These are phyloP conservation scores for Euzophera pinguis DNA, from an alignment of 2,888 invertebrate species.

Conservation along the genomic window DNA sequence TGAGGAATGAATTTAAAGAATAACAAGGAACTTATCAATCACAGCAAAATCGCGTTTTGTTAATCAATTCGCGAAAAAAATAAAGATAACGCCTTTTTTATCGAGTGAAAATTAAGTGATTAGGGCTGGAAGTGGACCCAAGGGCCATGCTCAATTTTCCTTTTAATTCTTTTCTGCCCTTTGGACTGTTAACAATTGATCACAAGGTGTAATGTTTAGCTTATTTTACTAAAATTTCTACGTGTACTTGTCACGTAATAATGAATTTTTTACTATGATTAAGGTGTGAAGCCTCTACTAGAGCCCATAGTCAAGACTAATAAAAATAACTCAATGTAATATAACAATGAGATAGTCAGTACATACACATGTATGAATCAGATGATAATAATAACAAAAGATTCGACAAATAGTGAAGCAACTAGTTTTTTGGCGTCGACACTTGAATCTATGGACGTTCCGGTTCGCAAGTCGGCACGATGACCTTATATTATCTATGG, in stretches of 20 bases:
- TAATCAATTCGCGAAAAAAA: conserved; percentile 9
- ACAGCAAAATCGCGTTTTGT: conserved; percentile 1
- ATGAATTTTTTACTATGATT: too few relatives aligned
- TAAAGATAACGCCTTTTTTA: conserved; percentile 4
- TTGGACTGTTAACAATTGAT: not conserved
- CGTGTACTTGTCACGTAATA: too few relatives aligned
- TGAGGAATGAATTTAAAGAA: not conserved
- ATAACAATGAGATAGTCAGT: not conserved
- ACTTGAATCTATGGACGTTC: conserved; percentile 68
- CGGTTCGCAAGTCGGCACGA: conserved; percentile 75
- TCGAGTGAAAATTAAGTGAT: conserved; percentile 14
- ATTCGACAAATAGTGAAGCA: conserved; percentile 49
- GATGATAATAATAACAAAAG: conserved; percentile 39
- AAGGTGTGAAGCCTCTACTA: too few relatives aligned
- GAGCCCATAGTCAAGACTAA: not conserved
- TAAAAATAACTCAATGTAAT: not conserved
- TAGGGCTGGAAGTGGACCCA: conserved; percentile 11
- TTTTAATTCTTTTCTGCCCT: conserved; percentile 11
- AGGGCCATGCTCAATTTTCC: conserved; percentile 13
- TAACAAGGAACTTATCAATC: conserved; percentile 4
- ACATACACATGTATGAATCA: conserved; percentile 14
- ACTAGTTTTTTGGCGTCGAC: conserved; percentile 61
- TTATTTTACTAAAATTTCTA: too few relatives aligned
- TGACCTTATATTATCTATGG: conserved; percentile 71
- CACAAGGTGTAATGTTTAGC: too few relatives aligned